Evolutionary conservation across 2,888 invertebrate species (phyloP).

Genomic region (Lordiphosa andalusiaca): DNA sequence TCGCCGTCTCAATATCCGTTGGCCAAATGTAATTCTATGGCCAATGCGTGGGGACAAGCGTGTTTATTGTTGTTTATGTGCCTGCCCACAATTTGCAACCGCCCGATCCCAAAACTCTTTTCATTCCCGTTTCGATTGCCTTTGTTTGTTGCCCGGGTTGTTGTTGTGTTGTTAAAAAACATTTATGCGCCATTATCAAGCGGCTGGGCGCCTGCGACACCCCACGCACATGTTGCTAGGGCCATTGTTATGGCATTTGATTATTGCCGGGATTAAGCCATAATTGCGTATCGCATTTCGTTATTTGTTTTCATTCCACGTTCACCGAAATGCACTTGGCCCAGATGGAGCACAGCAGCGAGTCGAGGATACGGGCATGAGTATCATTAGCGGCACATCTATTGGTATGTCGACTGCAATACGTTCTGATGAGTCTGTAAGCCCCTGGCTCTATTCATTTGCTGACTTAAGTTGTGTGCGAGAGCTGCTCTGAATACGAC

Average conservation of each 20-base stretch:
- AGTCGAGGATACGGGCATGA: slow-evolving; percentile 13
- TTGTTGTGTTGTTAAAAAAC: slow-evolving; percentile 66
- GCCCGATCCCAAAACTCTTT: slow-evolving; percentile 25
- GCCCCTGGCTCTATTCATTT: slow-evolving; percentile 38
- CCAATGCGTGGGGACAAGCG: slow-evolving; percentile 48
- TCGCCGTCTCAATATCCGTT: slow-evolving; percentile 39
- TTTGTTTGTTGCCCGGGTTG: slow-evolving; percentile 66
- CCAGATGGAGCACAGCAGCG: background rate
- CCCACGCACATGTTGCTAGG: slow-evolving; percentile 47
- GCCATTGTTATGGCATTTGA: slow-evolving; percentile 57
- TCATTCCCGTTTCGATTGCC: slow-evolving; percentile 48
- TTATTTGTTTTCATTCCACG: slow-evolving; percentile 59
- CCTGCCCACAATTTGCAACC: slow-evolving; percentile 38
- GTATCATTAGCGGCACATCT: slow-evolving; percentile 26
- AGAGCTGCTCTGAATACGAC: background rate
- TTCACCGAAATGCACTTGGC: slow-evolving; percentile 9
- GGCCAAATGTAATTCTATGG: slow-evolving; percentile 39
- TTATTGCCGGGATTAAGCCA: slow-evolving; percentile 66
- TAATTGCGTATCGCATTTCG: slow-evolving; percentile 67
- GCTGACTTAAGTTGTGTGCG: slow-evolving; percentile 23
- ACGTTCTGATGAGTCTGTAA: slow-evolving; percentile 44
- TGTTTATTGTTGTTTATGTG: slow-evolving; percentile 72
- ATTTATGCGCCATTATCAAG: slow-evolving; percentile 73
- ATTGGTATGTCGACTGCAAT: slow-evolving; percentile 26
- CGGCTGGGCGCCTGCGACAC: slow-evolving; percentile 50